Conservation (phyloP, 1,140 invertebrate species). For the Trachymyrmex cornetzi region DNA sequence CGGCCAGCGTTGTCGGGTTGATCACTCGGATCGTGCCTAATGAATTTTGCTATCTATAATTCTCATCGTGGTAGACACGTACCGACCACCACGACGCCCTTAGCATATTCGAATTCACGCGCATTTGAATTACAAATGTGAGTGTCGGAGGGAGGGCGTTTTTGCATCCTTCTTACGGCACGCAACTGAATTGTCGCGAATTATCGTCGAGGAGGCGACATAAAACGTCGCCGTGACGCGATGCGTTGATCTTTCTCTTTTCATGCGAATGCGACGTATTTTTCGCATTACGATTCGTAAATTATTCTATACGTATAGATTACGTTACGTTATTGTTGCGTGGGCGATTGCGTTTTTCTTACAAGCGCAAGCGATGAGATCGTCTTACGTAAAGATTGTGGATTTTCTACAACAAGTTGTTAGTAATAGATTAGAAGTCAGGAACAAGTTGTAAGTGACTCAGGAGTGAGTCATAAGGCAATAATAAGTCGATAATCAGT, state of each 20-base stretch:
- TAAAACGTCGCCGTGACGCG: slow-evolving; percentile 10
- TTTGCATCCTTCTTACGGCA: neutral
- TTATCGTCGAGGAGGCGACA: slow-evolving; percentile 12
- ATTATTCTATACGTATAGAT: slow-evolving; percentile 9
- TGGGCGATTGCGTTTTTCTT: neutral
- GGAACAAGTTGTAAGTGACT: too few species aligned
- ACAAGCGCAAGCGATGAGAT: neutral
- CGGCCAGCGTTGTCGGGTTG: slow-evolving; percentile 6
- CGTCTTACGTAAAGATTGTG: neutral
- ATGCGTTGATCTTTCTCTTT: neutral
- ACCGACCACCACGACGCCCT: slow-evolving; percentile 34
- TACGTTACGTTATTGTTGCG: slow-evolving; percentile 1
- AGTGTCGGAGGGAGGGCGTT: neutral
- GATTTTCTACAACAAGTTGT: neutral
- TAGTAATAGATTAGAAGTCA: too few species aligned
- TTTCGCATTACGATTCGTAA: neutral
- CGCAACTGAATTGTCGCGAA: slow-evolving; percentile 43
- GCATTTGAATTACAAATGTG: slow-evolving; percentile 58
- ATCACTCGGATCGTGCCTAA: slow-evolving; percentile 46
- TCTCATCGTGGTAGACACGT: slow-evolving; percentile 26
- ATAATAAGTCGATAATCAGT: too few species aligned
- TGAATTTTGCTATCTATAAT: slow-evolving; percentile 60
- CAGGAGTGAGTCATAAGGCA: too few species aligned
- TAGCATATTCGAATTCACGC: slow-evolving; percentile 49
- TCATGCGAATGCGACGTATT: neutral